These are phyloP conservation scores for Corythornis vintsioides DNA, from an alignment of 2,113 vertebrate genomes.

Conservation along the genomic window DNA sequence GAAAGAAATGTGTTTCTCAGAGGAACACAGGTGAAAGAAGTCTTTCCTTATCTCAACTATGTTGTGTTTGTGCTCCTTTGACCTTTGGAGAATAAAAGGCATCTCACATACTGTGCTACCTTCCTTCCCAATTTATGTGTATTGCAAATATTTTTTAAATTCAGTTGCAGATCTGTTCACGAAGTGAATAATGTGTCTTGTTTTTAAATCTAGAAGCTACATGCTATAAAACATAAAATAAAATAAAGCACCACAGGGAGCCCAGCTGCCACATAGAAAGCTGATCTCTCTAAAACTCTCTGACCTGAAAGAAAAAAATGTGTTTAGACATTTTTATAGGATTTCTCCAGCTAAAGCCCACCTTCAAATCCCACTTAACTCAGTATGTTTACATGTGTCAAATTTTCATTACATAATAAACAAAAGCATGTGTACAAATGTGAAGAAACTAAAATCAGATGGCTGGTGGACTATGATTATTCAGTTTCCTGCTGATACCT, in stretches of 20 bases:
- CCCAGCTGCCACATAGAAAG: slow-evolving; percentile 51
- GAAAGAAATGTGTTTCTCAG: neutral
- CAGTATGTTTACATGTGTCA: slow-evolving; percentile 38
- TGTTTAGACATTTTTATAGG: slow-evolving; percentile 44
- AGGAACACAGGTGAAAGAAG: neutral
- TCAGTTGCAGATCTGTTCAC: slow-evolving; percentile 35
- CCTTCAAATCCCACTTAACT: slow-evolving; percentile 29
- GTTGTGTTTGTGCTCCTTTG: neutral
- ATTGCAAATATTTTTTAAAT: slow-evolving; percentile 37
- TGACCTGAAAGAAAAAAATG: slow-evolving; percentile 24
- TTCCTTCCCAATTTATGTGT: neutral
- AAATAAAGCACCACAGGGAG: slow-evolving; percentile 46
- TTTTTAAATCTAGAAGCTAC: slow-evolving; percentile 58
- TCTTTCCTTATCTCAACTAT: neutral
- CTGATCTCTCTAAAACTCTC: slow-evolving; percentile 46
- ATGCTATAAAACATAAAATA: slow-evolving; percentile 55
- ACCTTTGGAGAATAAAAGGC: neutral
- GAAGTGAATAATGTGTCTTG: slow-evolving; percentile 35
- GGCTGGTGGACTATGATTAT: slow-evolving; percentile 7
- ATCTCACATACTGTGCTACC: neutral
- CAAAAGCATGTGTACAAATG: slow-evolving; percentile 50
- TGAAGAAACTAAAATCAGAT: slow-evolving; percentile 51
- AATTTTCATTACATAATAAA: slow-evolving; percentile 58
- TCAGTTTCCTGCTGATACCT: slow-evolving; percentile 15
- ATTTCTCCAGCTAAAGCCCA: slow-evolving; percentile 37